A percentile compares a stretch with the other conserved stretches of the same genome.
Evolutionary conservation across 1,140 invertebrate genomes (phyloP).

Genomic region (Popillia japonica): DNA sequence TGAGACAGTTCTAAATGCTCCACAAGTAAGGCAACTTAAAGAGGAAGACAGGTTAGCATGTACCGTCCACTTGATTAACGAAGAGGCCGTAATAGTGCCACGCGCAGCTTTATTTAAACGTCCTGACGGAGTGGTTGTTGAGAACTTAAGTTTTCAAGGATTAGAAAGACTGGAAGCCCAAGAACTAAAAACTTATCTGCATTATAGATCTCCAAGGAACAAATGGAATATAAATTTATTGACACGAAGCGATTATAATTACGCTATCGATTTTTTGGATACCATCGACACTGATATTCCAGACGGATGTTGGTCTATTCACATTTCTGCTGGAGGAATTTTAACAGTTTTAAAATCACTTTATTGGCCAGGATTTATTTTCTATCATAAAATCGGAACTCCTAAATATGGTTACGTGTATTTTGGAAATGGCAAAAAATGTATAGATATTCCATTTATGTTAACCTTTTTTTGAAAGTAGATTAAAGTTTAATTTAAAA

Average conservation of each 20-base stretch:
- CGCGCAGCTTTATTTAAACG: slow-evolving; percentile 75
- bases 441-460: slow-evolving; percentile 78
- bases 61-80: slow-evolving; percentile 71
- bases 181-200: slow-evolving; percentile 72
- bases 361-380: slow-evolving; percentile 79
- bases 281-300: slow-evolving; percentile 73
- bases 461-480: slow-evolving; percentile 57
- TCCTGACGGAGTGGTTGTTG: slow-evolving; percentile 69
- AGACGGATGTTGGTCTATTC: slow-evolving; percentile 70
- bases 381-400: slow-evolving; percentile 74
- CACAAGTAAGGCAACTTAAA: slow-evolving; percentile 67
- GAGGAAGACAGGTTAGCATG: slow-evolving; percentile 79
- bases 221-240: slow-evolving; percentile 77
- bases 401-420: slow-evolving; percentile 76
- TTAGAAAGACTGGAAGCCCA: slow-evolving; percentile 67
- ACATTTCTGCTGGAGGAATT: slow-evolving; percentile 66
- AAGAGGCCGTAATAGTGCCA: slow-evolving; percentile 74
- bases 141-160: slow-evolving; percentile 74
- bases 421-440: slow-evolving; percentile 75
- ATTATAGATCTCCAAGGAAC: slow-evolving; percentile 70
- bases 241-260: slow-evolving; percentile 77
- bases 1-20: slow-evolving; percentile 48
- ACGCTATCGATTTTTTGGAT: slow-evolving; percentile 79
- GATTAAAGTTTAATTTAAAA: no score
- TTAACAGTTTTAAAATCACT: slow-evolving; percentile 71